Evolutionary conservation across 1,140 invertebrate genomes (phyloP).

Genomic region (Neodiprion pinetum): DNA sequence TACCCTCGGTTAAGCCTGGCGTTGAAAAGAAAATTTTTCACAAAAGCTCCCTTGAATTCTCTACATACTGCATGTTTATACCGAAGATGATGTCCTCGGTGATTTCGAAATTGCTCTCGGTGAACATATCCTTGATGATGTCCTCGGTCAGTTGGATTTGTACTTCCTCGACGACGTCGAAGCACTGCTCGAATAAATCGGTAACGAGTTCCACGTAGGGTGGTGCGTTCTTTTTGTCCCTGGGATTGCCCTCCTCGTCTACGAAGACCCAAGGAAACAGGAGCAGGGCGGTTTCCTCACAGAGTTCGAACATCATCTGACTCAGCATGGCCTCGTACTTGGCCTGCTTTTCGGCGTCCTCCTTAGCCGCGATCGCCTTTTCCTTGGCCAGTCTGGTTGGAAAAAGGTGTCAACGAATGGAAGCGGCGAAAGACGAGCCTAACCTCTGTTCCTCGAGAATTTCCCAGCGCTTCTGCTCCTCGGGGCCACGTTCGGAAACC

Average conservation of each 20-base stretch:
- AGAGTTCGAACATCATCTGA: slow-evolving; percentile 48
- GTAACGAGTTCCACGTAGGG: slow-evolving; percentile 44
- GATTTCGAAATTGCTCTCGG: slow-evolving; percentile 40
- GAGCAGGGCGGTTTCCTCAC: slow-evolving; percentile 45
- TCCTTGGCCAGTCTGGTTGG: slow-evolving; percentile 33
- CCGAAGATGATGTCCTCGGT: slow-evolving; percentile 40
- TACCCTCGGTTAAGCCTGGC: slow-evolving; percentile 39
- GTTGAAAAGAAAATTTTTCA: slow-evolving; percentile 10
- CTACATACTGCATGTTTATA: slow-evolving; percentile 10
- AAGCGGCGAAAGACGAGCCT: neutral
- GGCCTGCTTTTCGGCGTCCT: slow-evolving; percentile 35
- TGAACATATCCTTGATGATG: slow-evolving; percentile 38
- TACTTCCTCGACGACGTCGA: slow-evolving; percentile 45
- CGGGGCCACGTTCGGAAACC: slow-evolving; percentile 20
- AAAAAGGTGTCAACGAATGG: neutral
- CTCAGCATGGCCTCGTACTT: slow-evolving; percentile 45
- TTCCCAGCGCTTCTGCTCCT: slow-evolving; percentile 14
- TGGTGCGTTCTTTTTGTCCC: slow-evolving; percentile 41
- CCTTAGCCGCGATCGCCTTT: slow-evolving; percentile 24
- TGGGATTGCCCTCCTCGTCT: slow-evolving; percentile 35
- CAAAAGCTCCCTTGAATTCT: slow-evolving; percentile 9
- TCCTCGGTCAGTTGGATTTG: slow-evolving; percentile 39
- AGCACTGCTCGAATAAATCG: slow-evolving; percentile 43
- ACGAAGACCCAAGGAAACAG: slow-evolving; percentile 50
- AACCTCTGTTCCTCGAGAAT: neutral